A percentile compares a stretch with the other conserved stretches of the same genome.
Evolutionary conservation across 2,797 vertebrate genomes (phyloP).

Genomic region (Argyrosomus regius): DNA sequence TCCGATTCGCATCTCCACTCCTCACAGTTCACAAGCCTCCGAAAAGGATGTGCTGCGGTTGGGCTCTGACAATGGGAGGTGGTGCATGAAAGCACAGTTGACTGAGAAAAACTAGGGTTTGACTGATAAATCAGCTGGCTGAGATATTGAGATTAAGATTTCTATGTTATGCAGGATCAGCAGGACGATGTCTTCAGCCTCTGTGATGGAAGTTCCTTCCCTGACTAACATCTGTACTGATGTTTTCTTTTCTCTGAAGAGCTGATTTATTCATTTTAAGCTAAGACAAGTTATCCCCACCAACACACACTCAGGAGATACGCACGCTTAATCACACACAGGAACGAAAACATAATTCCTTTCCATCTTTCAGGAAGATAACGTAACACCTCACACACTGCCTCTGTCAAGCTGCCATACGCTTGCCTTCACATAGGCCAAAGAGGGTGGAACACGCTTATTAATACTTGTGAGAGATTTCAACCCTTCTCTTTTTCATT

Average conservation of each 20-base stretch:
- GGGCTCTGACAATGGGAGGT: slow-evolving; percentile 20
- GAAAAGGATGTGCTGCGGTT: slow-evolving; percentile 8
- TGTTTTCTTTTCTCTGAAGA: slow-evolving; percentile 1
- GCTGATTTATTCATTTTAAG: slow-evolving; percentile 18
- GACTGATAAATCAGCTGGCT: slow-evolving; percentile 33
- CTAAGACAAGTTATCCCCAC: not conserved
- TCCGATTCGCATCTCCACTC: slow-evolving; percentile 44
- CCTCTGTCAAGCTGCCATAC: slow-evolving; percentile 21
- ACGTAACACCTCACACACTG: slow-evolving; percentile 15
- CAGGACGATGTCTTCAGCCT: not conserved
- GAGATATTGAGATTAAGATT: slow-evolving; percentile 19
- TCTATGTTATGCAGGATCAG: slow-evolving; percentile 12
- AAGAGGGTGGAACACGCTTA: not conserved
- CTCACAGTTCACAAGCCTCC: slow-evolving; percentile 9
- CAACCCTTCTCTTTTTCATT: slow-evolving; percentile 18
- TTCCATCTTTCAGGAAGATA: slow-evolving; percentile 18
- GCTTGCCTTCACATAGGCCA: slow-evolving; percentile 10
- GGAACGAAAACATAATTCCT: slow-evolving; percentile 19
- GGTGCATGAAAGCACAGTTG: slow-evolving; percentile 36
- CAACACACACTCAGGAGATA: not conserved
- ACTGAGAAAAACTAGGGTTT: slow-evolving; percentile 33
- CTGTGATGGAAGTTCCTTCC: not conserved
- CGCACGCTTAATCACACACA: not conserved
- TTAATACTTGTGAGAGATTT: slow-evolving; percentile 25
- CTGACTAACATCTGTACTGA: not conserved